Evolutionary conservation across 2,113 vertebrate genomes (phyloP), one percentile per base, ranked within the genome.

Genomic region (Echinops telfairi): DNA sequence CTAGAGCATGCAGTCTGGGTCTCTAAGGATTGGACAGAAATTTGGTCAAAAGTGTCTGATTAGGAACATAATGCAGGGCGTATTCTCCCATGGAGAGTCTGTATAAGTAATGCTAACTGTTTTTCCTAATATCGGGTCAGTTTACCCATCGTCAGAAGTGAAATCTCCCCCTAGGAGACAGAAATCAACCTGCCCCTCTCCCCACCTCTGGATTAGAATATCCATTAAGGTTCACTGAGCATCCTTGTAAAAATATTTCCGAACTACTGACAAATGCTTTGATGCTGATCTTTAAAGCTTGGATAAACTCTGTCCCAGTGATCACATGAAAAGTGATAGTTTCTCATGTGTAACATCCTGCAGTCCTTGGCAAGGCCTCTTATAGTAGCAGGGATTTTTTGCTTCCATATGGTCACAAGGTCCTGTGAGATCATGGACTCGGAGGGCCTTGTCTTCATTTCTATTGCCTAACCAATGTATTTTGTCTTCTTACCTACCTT

Each of bases 211-310:
- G 47, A 53, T 53, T 53, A 53, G 10, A 53, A 53, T 53, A 9
- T 53, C 47, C 47, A 53, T 53, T 53, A 53, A 53, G 47, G 47
- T 53, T 53, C 47, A 53, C 47, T 53, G 40, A 40, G 40, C 40
- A 40, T 40, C 40, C 40, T 40, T 40, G 47, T 53, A 53, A 53
- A 53, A 53, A 14, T 53, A 4, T 57, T 92, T 62, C 60, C 33
- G 40, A 40, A 40, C 40, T 40, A 4, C 85, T 22, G 83, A 60
- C 81, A 90, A 88, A 60, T 33, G 23, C 4, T 53, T 20, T 38
- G 58, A 11, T 88, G 53, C 25, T 86, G 8, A 47, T 88, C 80
- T 93, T 91, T 33, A 11, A 60, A 77, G 53, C 23, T 89, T 84
- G 71, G 64, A 77, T 68, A 89, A 86, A 47, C 53, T 33, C 38